Percentiles rank a stretch among this genome's conserved stretches.
These are phyloP conservation scores for Emmelina monodactyla DNA, from an alignment of 2,888 invertebrate species.

Conservation along the genomic window DNA sequence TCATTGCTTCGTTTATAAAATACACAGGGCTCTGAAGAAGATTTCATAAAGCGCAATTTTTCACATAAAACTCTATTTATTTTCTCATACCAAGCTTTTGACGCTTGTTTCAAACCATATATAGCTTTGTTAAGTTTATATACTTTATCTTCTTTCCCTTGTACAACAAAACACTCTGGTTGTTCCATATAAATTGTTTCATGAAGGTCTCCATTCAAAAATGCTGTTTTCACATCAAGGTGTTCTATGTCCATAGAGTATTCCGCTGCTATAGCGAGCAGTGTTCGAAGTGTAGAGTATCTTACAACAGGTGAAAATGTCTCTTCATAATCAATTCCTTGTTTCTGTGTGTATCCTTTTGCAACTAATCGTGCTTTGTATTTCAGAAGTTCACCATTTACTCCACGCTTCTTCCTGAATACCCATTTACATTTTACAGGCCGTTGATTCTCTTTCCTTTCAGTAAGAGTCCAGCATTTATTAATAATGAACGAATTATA, in stretches of 20 bases:
- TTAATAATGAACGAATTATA: constrained; percentile 11
- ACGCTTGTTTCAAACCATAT: constrained; percentile 11
- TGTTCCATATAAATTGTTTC: constrained; percentile 14
- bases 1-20: constrained; percentile 2
- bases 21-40: constrained; percentile 11
- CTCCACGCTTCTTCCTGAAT: constrained; percentile 9
- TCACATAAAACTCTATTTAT: constrained; percentile 8
- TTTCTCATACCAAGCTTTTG: constrained; percentile 9
- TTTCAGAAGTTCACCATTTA: constrained; percentile 6
- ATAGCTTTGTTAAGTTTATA: constrained; percentile 12
- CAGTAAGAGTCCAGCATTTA: constrained; percentile 10
- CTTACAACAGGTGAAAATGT: constrained; percentile 15
- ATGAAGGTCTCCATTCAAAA: constrained; percentile 13
- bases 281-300: constrained; percentile 9
- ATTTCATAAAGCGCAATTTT: constrained; percentile 6
- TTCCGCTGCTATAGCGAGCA: constrained; percentile 8
- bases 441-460: constrained; percentile 6
- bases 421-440: constrained; percentile 10
- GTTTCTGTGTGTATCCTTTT: constrained; percentile 10
- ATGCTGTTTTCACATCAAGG: constrained; percentile 16
- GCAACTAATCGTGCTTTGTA: constrained; percentile 14
- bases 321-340: constrained; percentile 11
- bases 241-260: constrained; percentile 12
- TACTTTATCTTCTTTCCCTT: constrained; percentile 6
- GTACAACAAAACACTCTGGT: constrained; percentile 12